Conservation (phyloP, 2,797 vertebrate species). For the Anomalospiza imberbis region DNA sequence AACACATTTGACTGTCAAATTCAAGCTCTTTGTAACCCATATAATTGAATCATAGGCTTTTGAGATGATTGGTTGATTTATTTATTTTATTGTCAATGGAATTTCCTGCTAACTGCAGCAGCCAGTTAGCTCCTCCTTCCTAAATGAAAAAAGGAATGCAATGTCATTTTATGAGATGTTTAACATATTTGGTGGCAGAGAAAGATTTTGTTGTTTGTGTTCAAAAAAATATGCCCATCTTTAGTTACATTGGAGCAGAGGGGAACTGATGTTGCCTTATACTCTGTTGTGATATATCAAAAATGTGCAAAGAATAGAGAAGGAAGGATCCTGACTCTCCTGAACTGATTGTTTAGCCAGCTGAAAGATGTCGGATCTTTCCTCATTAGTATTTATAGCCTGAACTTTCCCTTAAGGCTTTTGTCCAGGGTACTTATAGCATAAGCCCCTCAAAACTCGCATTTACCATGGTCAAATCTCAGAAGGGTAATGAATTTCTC, state of each 20-base stretch:
- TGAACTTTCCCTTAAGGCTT: background rate
- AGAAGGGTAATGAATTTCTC: background rate
- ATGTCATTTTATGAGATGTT: conserved; percentile 22
- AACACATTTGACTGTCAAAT: background rate
- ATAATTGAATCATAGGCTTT: conserved; percentile 38
- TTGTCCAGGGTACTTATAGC: background rate
- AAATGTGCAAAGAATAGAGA: background rate
- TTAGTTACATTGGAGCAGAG: background rate
- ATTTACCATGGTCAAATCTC: background rate
- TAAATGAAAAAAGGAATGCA: conserved; percentile 14
- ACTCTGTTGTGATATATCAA: background rate
- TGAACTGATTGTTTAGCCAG: background rate
- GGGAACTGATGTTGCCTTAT: background rate
- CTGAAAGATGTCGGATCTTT: background rate
- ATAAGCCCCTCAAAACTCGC: background rate
- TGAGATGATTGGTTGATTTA: conserved; percentile 33
- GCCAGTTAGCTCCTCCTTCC: background rate
- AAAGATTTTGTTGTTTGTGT: conserved; percentile 7
- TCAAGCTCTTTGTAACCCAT: conserved; percentile 3
- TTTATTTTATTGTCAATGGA: conserved; percentile 46
- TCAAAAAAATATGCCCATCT: background rate
- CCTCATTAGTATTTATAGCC: background rate
- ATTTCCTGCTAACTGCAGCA: conserved; percentile 46
- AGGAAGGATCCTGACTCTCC: background rate
- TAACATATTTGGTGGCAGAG: conserved; percentile 8